Evolutionary conservation across 2,797 vertebrate genomes (phyloP), one percentile per base, ranked within the genome.

Genomic region (Aplochiton taeniatus): DNA sequence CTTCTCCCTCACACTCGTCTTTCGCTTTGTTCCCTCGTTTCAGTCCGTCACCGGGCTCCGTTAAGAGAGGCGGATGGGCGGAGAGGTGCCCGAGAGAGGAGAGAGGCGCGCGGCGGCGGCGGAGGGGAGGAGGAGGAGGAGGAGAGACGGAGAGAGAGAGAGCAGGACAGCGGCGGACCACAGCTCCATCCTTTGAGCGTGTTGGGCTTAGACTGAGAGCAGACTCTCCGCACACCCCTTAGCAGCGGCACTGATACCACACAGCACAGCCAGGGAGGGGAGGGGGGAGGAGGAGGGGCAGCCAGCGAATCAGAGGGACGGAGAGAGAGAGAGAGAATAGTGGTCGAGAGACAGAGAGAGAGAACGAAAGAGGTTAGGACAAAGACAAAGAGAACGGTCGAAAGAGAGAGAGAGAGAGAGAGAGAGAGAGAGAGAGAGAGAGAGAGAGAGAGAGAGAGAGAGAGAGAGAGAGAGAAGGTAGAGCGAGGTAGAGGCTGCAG

Each of bases 181-280:
- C 90, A 86, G 90, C 94, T 96, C 93, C 92, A 94, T 95, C 93
- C 92, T 94, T 93, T 93, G 93, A 93, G 92, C 94, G 95, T 94
- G 93, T 95, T 96, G 94, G 94, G 95, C 93, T 93, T 87, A 93
- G 94, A 95, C 93, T 95, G 93, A 92, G 91, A 93, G 83, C 94
- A 94, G 94, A 94, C 93, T 94, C 91, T 83, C 91, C 90, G 87
- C 91, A 88, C 77, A 76, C 60, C n/a, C n/a, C n/a, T n/a, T n/a
- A 31, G 31, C 2, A 6, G 31, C 31, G 6, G 31, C 31, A 31
- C 3, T 2, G 31, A 31, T 3, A 31, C 31, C 6, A 6, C 31
- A 31, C 31, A 31, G 67, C 70, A 43, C 69, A 18, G 87, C 50
- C 50, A 71, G 80, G 79, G 83, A 31, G 48, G 50, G 31, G 45